Conservation (phyloP, 2,113 vertebrate genomes). For the Nestor notabilis region DNA sequence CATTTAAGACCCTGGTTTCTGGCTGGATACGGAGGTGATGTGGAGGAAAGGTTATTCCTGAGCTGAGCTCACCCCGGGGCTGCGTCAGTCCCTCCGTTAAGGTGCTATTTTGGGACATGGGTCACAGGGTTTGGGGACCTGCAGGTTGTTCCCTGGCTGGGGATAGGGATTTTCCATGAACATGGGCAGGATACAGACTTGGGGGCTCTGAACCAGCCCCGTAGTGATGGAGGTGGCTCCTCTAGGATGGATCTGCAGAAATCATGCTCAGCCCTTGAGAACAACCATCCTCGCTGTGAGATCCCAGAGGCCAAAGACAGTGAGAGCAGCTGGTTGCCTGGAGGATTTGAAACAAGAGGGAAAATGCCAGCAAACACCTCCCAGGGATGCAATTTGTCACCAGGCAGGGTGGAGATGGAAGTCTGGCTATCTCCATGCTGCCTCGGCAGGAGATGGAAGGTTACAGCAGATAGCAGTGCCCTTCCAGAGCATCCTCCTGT, state of each 20-base stretch:
- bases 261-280: accelerated
- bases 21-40: neutral
- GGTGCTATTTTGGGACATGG: neutral
- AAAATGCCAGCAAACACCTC: neutral
- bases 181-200: accelerated
- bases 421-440: neutral
- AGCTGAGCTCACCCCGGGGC: neutral
- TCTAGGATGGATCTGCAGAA: neutral
- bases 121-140: slow-evolving; percentile 32
- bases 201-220: neutral
- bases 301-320: neutral
- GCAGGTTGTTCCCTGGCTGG: neutral
- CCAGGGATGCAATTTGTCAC: neutral
- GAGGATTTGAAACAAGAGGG: neutral
- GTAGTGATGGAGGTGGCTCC: neutral
- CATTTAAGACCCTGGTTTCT: neutral
- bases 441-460: neutral
- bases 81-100: neutral
- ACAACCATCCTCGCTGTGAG: neutral
- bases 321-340: neutral
- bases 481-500: neutral
- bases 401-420: neutral
- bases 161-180: neutral
- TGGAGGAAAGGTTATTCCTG: neutral
- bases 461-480: neutral